These are phyloP conservation scores for Mylabris phalerata DNA, from an alignment of 1,140 invertebrate species.

Conservation along the genomic window DNA sequence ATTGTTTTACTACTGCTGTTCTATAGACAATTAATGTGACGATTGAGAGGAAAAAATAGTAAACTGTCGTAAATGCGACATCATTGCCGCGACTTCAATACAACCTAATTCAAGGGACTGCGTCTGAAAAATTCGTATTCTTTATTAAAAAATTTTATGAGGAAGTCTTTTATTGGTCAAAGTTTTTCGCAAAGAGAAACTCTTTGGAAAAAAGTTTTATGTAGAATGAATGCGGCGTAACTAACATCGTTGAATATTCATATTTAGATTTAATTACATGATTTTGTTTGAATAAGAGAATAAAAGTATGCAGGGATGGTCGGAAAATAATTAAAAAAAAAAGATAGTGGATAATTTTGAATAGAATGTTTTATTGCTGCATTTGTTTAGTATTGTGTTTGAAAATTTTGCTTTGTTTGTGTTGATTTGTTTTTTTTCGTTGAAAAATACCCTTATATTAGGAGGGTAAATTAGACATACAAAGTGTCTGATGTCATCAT, in stretches of 20 bases:
- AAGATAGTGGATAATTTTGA: too few species aligned
- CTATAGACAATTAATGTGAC: constrained; percentile 17
- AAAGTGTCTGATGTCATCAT: too few species aligned
- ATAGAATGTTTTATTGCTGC: too few species aligned
- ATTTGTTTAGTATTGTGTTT: too few species aligned
- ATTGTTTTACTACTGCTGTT: too few species aligned
- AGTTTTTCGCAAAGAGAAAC: constrained; percentile 19
- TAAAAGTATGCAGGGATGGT: too few species aligned
- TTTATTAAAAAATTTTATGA: constrained; percentile 25
- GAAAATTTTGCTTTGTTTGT: too few species aligned
- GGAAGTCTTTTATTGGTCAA: constrained; percentile 25
- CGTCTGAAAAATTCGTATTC: constrained; percentile 22
- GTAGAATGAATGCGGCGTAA: constrained; percentile 23
- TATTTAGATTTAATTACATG: constrained; percentile 15
- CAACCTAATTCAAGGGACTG: constrained; percentile 20
- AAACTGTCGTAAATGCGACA: constrained; percentile 18
- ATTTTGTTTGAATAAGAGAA: constrained; percentile 6
- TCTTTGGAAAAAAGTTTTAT: constrained; percentile 20
- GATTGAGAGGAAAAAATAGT: constrained; percentile 22
- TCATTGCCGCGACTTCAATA: constrained; percentile 19
- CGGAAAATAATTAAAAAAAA: too few species aligned
- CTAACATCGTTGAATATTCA: constrained; percentile 25
- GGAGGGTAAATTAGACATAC: too few species aligned
- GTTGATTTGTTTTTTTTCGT: too few species aligned
- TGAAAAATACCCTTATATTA: too few species aligned